These are phyloP conservation scores for Acanthosepion lycidas DNA, from an alignment of 2,888 invertebrate genomes.

Conservation along the genomic window DNA sequence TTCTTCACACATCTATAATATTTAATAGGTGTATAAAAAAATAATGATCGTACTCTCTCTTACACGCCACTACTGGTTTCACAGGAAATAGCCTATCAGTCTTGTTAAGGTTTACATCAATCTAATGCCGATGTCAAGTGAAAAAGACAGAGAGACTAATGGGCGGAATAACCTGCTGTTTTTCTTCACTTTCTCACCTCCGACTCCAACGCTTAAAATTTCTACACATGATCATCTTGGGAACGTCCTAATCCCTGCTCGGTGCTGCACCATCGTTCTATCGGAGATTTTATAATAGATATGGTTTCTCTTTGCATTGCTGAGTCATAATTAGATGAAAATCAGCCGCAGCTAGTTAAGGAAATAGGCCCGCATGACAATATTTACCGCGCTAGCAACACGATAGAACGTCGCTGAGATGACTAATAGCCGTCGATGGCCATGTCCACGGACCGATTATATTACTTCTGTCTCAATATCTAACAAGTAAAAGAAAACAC, in stretches of 20 bases:
- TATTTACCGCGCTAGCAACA: not conserved
- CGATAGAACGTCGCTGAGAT: not conserved
- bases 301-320: not conserved
- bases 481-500: no score
- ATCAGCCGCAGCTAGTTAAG: not conserved
- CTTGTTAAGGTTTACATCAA: not conserved
- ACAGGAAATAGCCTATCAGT: constrained; percentile 1
- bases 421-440: not conserved
- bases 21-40: not conserved
- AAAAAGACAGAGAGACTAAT: not conserved
- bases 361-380: not conserved
- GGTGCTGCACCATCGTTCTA: not conserved
- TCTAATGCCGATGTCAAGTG: not conserved
- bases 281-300: not conserved
- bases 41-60: not conserved
- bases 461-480: not conserved
- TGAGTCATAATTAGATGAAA: not conserved
- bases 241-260: not conserved
- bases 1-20: no score
- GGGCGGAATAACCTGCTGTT: not conserved
- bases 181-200: not conserved
- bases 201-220: not conserved
- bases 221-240: not conserved
- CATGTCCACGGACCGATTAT: not conserved
- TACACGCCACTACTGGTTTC: not conserved